Base-by-base conservation (phyloP, 2,113 vertebrate species). In the Picathartes gymnocephalus region DNA sequence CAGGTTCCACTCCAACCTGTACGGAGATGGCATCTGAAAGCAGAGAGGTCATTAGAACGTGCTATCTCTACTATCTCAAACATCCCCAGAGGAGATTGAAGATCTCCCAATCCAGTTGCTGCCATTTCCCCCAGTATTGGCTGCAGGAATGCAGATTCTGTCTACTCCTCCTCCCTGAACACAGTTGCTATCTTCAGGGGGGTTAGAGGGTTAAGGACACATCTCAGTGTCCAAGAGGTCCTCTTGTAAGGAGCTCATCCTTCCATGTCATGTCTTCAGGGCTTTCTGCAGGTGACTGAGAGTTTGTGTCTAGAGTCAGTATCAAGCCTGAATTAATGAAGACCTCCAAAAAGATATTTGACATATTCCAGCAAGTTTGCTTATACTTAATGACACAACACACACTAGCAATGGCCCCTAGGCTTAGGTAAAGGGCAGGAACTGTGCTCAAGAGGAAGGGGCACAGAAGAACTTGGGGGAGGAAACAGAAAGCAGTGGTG, bases 51-150 rank as follows among this genome's bases (percentile, higher is more conserved):
- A 15, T 62, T 28, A 33, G 42, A 66, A 51, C 0, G 0, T 54
- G 13, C 21, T 30, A 33, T 23, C 7, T 86, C 23, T 27, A 19
- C 21, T 58, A 15, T 54, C 35, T 74, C 42, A 51, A 71, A 31
- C 16, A 58, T 54, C 22, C 23, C 51, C 33, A 25, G 22, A 73
- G 64, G 40, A 91, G 20, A 53, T 0, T 72, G 31, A 90, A 92
- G 17, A 14, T 51, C 22, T 86, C 27, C 33, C n/a, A 86, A 1
- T 10, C 13, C 48, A 64, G 7, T 5, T 76, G 35, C 71, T 87
- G 35, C 30, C 4, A 11, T 85, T 93, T 88, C 45, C 21, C 28
- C 1, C 2, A 2, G 0, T 35, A 37, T 0, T 56, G 42, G 30
- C 31, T 35, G 9, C n/a, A 85, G 69, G 30, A 31, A 28, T 48